Conservation (phyloP, 2,888 invertebrate genomes). For the Phytoseiulus persimilis region DNA sequence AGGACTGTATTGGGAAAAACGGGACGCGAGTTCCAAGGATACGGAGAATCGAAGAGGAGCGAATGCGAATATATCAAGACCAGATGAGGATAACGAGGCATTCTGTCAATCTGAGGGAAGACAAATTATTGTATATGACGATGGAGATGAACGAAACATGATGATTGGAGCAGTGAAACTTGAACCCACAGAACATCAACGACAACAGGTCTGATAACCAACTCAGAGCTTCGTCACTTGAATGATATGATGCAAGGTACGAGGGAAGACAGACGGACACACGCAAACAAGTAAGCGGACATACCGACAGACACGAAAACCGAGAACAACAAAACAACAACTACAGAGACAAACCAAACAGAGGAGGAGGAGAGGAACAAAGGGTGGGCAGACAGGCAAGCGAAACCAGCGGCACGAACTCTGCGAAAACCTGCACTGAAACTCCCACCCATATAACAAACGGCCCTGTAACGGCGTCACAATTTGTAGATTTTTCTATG, state of each 20-base stretch:
- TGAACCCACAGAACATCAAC: slow-evolving; percentile 9
- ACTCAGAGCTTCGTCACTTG: not conserved
- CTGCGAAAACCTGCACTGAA: not conserved
- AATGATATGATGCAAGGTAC: not conserved
- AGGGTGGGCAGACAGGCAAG: not conserved
- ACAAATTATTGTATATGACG: not conserved
- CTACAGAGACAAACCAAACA: too few relatives aligned
- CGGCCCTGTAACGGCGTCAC: not conserved
- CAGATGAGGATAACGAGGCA: not conserved
- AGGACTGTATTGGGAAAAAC: not conserved
- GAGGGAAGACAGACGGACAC: not conserved
- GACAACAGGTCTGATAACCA: not conserved
- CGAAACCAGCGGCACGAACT: not conserved
- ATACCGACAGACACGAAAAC: not conserved
- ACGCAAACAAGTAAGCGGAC: not conserved
- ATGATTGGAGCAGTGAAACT: not conserved
- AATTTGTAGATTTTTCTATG: not conserved
- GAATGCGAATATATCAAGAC: not conserved
- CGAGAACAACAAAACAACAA: not conserved
- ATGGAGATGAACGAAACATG: slow-evolving; percentile 10
- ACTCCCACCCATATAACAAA: not conserved
- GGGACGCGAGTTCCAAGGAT: not conserved
- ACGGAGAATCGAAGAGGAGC: not conserved
- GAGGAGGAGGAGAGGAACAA: not conserved
- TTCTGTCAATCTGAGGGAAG: not conserved